These are phyloP conservation scores for Holotrichia oblita DNA, from an alignment of 1,140 invertebrate species.

Conservation along the genomic window DNA sequence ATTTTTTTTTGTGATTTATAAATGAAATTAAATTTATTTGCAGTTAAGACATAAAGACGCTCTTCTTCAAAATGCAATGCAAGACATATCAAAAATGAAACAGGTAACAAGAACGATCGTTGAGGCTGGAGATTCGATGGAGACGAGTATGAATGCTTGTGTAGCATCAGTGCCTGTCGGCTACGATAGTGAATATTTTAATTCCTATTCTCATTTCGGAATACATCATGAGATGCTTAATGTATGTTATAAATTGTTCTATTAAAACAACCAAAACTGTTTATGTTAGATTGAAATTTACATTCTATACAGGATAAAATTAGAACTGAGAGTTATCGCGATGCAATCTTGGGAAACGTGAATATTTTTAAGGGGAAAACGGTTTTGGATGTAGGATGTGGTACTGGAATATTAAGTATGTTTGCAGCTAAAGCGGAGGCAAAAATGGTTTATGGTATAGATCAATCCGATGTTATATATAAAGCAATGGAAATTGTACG, in stretches of 20 bases:
- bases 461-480: constrained; percentile 87
- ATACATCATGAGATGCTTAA: constrained; percentile 97
- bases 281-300: constrained; percentile 9
- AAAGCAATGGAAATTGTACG: constrained; percentile 83
- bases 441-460: constrained; percentile 88
- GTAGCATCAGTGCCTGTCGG: constrained; percentile 63
- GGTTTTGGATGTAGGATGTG: constrained; percentile 94
- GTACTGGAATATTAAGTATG: constrained; percentile 94
- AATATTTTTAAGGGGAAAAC: constrained; percentile 76
- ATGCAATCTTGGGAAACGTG: constrained; percentile 90
- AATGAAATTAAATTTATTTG: constrained; percentile 50
- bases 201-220: constrained; percentile 95
- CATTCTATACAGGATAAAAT: constrained; percentile 78
- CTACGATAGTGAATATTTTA: constrained; percentile 86
- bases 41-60: constrained; percentile 66
- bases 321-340: constrained; percentile 90
- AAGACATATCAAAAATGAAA: constrained; percentile 73
- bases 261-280: neutral
- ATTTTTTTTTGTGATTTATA: neutral
- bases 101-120: constrained; percentile 65
- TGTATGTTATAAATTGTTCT: constrained; percentile 62
- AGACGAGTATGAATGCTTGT: constrained; percentile 59
- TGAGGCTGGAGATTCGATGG: constrained; percentile 56
- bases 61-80: constrained; percentile 67
- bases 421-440: constrained; percentile 96